phyloP scores from a whole-genome alignment of 2,888 invertebrate species.

The Chymomyza fuscimana region DNA sequence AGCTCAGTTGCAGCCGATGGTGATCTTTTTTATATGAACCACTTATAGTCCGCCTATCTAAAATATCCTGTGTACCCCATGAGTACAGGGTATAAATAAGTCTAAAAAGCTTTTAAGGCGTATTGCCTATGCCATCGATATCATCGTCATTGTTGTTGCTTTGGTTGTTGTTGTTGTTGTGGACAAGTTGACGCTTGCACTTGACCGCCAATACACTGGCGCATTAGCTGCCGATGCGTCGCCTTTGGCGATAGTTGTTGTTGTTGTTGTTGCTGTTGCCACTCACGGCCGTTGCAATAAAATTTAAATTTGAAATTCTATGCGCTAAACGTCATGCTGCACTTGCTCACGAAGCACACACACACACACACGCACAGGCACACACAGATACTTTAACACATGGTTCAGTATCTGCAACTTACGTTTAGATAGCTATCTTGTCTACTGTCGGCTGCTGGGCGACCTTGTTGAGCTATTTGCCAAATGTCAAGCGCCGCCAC shows the following conservation, averaged over 20 bases:
- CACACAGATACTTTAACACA: neutral
- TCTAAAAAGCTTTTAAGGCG: slow-evolving; percentile 12
- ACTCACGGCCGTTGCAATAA: slow-evolving; percentile 54
- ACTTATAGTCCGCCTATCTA: no score
- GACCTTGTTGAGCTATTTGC: slow-evolving; percentile 64
- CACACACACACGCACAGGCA: neutral
- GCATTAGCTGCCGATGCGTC: slow-evolving; percentile 7
- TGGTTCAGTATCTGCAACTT: slow-evolving; percentile 34
- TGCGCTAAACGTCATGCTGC: slow-evolving; percentile 39
- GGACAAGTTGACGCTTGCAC: slow-evolving; percentile 47
- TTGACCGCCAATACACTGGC: slow-evolving; percentile 54
- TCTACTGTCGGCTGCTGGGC: slow-evolving; percentile 38
- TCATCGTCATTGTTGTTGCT: slow-evolving; percentile 19
- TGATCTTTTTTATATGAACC: no score
- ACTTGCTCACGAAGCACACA: slow-evolving; percentile 31
- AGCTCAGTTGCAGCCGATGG: no score
- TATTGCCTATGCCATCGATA: slow-evolving; percentile 3
- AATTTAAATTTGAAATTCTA: slow-evolving; percentile 67
- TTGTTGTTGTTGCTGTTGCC: slow-evolving; percentile 15
- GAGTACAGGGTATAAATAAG: no score
- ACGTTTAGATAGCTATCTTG: slow-evolving; percentile 59
- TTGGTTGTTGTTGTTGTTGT: slow-evolving; percentile 29
- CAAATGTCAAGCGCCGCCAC: slow-evolving; percentile 68
- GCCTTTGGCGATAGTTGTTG: slow-evolving; percentile 44
- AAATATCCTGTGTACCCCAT: no score